These are phyloP conservation scores for Bombus fervidus DNA, from an alignment of 1,140 invertebrate genomes.

Conservation along the genomic window DNA sequence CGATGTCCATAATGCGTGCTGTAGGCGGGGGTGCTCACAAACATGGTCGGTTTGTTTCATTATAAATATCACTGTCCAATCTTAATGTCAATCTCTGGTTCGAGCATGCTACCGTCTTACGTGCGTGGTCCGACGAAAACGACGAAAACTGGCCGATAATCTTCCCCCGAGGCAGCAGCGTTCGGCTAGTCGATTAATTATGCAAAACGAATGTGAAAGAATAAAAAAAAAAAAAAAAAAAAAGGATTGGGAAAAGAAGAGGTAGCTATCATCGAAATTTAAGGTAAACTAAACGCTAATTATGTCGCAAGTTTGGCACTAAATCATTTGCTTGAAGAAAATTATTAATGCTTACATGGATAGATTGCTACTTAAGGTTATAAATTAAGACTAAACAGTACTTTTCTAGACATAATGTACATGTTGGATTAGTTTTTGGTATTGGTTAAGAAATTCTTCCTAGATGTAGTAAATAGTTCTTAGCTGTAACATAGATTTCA, in stretches of 20 bases:
- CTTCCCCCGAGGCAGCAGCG: neutral
- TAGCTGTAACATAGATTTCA: no score
- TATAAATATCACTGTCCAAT: constrained; percentile 59
- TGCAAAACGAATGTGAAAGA: constrained; percentile 18
- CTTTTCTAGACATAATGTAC: no score
- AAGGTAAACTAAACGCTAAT: no score
- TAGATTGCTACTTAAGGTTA: no score
- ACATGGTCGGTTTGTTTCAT: constrained; percentile 33
- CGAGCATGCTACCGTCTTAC: constrained; percentile 73
- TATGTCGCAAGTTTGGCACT: no score
- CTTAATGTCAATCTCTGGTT: constrained; percentile 71
- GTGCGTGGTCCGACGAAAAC: constrained; percentile 60
- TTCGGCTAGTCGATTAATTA: constrained; percentile 63
- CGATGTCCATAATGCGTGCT: constrained; percentile 3
- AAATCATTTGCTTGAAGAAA: no score
- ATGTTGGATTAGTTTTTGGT: no score
- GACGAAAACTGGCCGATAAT: constrained; percentile 47
- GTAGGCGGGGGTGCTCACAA: neutral
- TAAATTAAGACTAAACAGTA: no score
- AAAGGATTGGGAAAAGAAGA: neutral
- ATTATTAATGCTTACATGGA: no score
- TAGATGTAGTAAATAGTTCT: no score
- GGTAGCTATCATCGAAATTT: no score
- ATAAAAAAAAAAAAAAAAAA: neutral
- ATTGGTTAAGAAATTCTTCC: no score